Conservation (phyloP, 2,797 vertebrate genomes). For the Sandelia bainsii region DNA sequence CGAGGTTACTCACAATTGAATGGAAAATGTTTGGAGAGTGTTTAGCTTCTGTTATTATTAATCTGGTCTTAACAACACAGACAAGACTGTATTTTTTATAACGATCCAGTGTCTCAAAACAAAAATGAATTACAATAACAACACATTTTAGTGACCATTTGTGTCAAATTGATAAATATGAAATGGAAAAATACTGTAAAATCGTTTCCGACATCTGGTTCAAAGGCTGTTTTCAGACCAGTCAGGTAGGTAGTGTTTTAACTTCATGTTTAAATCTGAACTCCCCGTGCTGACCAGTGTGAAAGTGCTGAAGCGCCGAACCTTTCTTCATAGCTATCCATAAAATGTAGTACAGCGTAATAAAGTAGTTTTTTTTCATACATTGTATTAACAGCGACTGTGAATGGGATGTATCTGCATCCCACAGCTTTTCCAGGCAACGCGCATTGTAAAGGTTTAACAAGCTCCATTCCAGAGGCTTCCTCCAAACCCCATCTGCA, state of each 20-base stretch:
- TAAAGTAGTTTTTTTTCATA: too few species aligned
- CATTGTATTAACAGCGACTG: too few species aligned
- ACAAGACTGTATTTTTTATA: constrained; percentile 7
- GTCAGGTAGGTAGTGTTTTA: not conserved
- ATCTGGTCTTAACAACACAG: constrained; percentile 3
- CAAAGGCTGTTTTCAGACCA: too few species aligned
- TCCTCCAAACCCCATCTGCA: not conserved
- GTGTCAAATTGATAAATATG: not conserved
- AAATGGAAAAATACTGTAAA: not conserved
- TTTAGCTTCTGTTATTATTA: constrained; percentile 7
- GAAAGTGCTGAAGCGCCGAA: not conserved
- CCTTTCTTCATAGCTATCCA: not conserved
- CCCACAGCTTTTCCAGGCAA: too few species aligned
- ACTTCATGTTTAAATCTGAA: not conserved
- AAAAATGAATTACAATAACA: too few species aligned
- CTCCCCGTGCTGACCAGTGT: not conserved
- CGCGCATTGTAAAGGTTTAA: not conserved
- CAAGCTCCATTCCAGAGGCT: not conserved
- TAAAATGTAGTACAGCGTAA: not conserved
- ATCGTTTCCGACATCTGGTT: not conserved
- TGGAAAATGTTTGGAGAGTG: not conserved
- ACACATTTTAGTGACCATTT: too few species aligned
- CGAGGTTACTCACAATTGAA: not conserved
- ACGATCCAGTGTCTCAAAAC: not conserved
- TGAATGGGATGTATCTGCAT: not conserved